Conservation (phyloP, 2,888 invertebrate species). For the Drosophila recens region DNA sequence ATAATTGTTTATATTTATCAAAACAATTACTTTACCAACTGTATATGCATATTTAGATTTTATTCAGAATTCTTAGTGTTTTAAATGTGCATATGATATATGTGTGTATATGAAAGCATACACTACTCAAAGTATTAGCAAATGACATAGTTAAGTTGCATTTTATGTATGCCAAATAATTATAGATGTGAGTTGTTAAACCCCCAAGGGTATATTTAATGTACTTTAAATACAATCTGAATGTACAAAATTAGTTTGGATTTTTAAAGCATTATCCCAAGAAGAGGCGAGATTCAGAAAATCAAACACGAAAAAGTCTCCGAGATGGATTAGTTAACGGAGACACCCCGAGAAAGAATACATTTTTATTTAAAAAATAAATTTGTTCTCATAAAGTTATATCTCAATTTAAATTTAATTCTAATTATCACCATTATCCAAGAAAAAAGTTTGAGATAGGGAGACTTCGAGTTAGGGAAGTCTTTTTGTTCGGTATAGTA, state of each 20-base stretch:
- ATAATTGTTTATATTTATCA: not conserved
- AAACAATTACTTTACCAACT: not conserved
- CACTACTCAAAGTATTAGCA: conserved; percentile 32
- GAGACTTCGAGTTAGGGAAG: no score
- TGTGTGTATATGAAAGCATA: conserved; percentile 4
- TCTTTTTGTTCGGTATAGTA: no score
- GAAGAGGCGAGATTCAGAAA: no score
- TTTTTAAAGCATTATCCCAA: not conserved
- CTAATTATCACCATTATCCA: no score
- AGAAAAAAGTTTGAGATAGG: no score
- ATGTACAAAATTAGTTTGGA: conserved; percentile 27
- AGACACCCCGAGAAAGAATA: no score
- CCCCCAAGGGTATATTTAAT: conserved; percentile 16
- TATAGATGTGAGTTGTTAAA: conserved; percentile 21
- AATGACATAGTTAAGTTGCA: conserved; percentile 18
- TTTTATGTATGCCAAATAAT: conserved; percentile 12
- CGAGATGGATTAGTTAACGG: no score
- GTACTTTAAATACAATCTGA: conserved; percentile 41
- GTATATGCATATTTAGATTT: conserved; percentile 5
- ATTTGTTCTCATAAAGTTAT: no score
- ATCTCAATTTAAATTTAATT: no score
- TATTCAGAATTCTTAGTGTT: conserved; percentile 18
- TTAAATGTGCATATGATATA: conserved; percentile 20
- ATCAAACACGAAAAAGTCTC: no score
- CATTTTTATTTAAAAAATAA: no score